Base-by-base conservation (phyloP, 2,797 vertebrate species). In the Rhinella marina region DNA sequence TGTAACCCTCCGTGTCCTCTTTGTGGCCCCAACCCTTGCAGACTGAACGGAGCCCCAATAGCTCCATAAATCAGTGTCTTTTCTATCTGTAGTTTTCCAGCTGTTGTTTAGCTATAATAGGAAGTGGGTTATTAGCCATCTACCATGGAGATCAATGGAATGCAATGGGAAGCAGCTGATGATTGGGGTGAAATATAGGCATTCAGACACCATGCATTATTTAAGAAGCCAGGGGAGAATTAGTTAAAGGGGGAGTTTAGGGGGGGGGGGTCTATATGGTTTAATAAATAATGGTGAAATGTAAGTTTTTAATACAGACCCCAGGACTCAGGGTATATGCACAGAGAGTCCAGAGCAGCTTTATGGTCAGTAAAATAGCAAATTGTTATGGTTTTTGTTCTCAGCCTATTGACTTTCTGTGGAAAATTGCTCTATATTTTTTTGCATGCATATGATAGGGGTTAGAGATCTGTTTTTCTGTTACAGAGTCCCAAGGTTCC, bases 71-170 rank as follows among this genome's bases (percentile, higher is more conserved):
- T 77, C 75, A 77, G 23, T 25, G 75, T 54, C 75, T 54, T 77
- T 54, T 77, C 50, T 77, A 77, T 77, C 41, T 77, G 75, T 54
- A 41, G 70, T 48, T 41, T 73, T 73, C 70, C 70, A 73, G 70
- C 70, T 73, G 70, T 73, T 73, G 70, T 73, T 73, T 73, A 19
- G 21, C 70, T 73, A 48, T 73, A 73, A 73, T 73, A 73, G 70
- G 70, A 54, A 77, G 75, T 52, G 75, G 48, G 75, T 54, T 50
- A 54, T 19, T 77, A 25, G 75, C n/a, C 1, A 77, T 77, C 21
- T 77, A 77, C 75, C 75, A 77, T 77, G 75, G 75, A 77, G 75
- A 54, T 77, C 75, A 77, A 77, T 77, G 75, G 75, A 52, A 77
- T 77, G 75, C 75, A 77, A 54, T 54, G 50, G 48, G 50, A 77